Base-by-base conservation (phyloP, 2,888 invertebrate species). In the Nomada fucata region DNA sequence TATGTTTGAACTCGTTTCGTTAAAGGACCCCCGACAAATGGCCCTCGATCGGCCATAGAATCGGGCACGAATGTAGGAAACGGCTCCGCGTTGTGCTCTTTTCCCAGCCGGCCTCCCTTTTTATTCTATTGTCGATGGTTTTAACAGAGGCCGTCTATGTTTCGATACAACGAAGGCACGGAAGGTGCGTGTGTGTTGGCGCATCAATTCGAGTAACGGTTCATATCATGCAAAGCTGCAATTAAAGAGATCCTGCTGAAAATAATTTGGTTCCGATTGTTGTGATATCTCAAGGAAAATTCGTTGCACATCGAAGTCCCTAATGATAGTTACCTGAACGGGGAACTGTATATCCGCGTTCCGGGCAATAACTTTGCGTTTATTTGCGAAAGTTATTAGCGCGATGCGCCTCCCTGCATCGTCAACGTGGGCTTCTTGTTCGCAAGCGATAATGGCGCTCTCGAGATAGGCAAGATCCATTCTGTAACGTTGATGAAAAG, bases 361-460 rank as follows among this genome's bases (percentile, higher is more conserved):
- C 10, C 18, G 44, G 52, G n/a, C 36, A 61, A 36, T 61, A 61
- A 36, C 60, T 36, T 42, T 42, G n/a, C 70, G 63, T 63, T 72
- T 36, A 63, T 61, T 63, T 53, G 53, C 42, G 15, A 53, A 63
- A 72, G 26, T 64, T 53, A 64, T 72, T 64, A 72, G 36, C 55
- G 20, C 3, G 23, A 15, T 20, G 9, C 13, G 47, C 64, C 29
- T 52, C 63, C 36, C 23, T 36, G n/a, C 29, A 23, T n/a, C 18
- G 57, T 65, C 29, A 74, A n/a, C 26, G 59, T 7, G 20, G 44
- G 13, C 50, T 67, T 50, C 59, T 65, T 59, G 15, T 50, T 50
- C 29, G 20, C 18, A 36, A 9, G 29, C 53, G 53, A 57, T 57
- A 55, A 68, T 55, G 57, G 36, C 44, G n/a, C 42, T 15, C n/a